These are phyloP conservation scores for Urocynchramus pylzowi DNA, from an alignment of 2,113 vertebrate genomes.

Conservation along the genomic window DNA sequence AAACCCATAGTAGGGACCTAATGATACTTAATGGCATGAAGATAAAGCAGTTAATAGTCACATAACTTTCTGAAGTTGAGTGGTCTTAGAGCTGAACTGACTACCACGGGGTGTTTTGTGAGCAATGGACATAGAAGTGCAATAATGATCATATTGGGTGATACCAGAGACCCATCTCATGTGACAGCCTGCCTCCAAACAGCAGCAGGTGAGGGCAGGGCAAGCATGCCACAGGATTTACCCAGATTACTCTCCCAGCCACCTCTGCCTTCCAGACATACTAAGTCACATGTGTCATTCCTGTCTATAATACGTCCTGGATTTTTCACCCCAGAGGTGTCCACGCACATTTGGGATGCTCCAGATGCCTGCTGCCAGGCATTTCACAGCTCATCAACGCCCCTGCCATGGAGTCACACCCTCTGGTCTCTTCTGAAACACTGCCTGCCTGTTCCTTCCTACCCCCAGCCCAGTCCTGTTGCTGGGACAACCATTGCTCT, in stretches of 20 bases:
- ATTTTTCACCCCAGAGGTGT: background rate
- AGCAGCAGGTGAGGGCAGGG: background rate
- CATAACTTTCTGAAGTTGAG: background rate
- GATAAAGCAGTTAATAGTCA: slow-evolving; percentile 3
- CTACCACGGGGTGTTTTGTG: background rate
- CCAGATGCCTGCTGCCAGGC: background rate
- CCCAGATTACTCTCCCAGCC: background rate
- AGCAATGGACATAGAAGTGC: background rate
- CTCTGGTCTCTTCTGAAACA: background rate
- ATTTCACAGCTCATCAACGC: background rate
- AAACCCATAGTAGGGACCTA: slow-evolving; percentile 28
- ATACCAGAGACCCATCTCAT: background rate
- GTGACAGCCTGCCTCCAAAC: background rate
- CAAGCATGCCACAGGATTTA: background rate
- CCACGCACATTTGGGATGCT: background rate
- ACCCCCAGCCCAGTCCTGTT: background rate
- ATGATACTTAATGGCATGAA: slow-evolving; percentile 29
- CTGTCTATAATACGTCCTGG: background rate
- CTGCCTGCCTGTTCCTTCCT: background rate
- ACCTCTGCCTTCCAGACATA: background rate
- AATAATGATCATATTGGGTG: background rate
- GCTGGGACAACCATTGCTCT: background rate
- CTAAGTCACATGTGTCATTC: background rate
- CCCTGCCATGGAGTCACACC: background rate
- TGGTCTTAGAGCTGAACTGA: background rate